phyloP scores from a whole-genome alignment of 2,888 invertebrate species.

The Panzeria rudis region DNA sequence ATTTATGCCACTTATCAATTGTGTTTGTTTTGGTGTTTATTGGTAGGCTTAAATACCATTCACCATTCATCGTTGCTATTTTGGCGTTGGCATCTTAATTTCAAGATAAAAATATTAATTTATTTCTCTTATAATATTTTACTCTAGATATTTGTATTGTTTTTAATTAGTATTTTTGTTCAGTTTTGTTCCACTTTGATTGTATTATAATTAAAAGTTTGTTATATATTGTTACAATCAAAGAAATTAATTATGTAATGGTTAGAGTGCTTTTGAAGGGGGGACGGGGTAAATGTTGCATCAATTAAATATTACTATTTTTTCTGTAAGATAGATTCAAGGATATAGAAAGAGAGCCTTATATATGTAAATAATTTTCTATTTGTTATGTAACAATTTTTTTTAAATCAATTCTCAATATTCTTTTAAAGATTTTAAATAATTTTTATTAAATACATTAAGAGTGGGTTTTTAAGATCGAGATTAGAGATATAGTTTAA shows the following conservation, averaged over 20 bases:
- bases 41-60: background rate
- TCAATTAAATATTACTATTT: too few relatives aligned
- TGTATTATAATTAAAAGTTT: constrained; percentile 9
- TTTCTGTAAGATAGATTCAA: too few relatives aligned
- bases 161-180: background rate
- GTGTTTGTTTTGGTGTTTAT: background rate
- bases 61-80: background rate
- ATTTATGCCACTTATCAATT: constrained; percentile 10
- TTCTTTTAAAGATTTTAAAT: too few relatives aligned
- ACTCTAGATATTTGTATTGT: background rate
- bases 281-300: too few relatives aligned
- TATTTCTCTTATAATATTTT: constrained; percentile 9
- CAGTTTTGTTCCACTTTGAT: background rate
- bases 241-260: background rate
- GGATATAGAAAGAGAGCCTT: too few relatives aligned
- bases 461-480: too few relatives aligned
- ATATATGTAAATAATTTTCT: too few relatives aligned
- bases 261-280: too few relatives aligned
- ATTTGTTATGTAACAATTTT: too few relatives aligned
- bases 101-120: background rate
- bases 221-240: background rate
- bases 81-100: constrained; percentile 24
- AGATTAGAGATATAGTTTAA: too few relatives aligned
- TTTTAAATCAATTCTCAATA: too few relatives aligned
- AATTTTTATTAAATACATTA: too few relatives aligned